Base-by-base conservation (phyloP, 2,797 vertebrate species). In the Gymnocypris eckloni region DNA sequence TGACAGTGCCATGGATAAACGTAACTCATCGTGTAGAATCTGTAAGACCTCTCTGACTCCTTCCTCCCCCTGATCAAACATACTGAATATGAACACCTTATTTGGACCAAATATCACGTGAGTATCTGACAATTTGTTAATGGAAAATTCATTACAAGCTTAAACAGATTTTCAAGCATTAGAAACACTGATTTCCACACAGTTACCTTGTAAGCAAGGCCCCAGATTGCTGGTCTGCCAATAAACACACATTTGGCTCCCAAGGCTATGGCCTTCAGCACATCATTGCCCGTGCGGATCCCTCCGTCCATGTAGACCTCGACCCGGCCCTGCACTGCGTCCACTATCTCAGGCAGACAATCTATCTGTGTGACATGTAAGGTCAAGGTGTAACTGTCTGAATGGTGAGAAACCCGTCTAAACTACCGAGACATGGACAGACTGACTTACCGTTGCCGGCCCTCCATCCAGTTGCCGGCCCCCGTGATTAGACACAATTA, bases 401-500 rank as follows among this genome's bases (percentile, higher is more conserved):
- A 37, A 25, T 48, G 41, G 20, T 39, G 69, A 37, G 10, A 61
- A 43, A 22, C 28, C 52, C 12, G 13, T 48, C 5, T 61, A 72
- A 73, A 12, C 50, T 25, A 37, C 11, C 10, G 41, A 83, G 39
- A 43, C 43, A 43, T 9, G 45, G 22, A 78, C 22, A 6, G 9
- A 7, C 22, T 22, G 54, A 6, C 88, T 89, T 93, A 99, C 98
- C 75, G 97, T 96, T 54, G 98, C 96, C 0, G 95, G 96, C 54
- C 93, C 97, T n/a, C 96, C 98, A 12, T 99, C 98, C 87, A 99
- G 94, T 91, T 99, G 98, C 54, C 98, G 95, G 7, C 98, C 98
- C 0, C 98, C 98, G 0, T 99, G 98, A 90, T 99, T 99, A 86
- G 98, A 99, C 88, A 99, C 98, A 0, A 99, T 95, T 94, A 99